Evolutionary conservation across 2,888 invertebrate species (phyloP), one percentile per base, ranked within the genome.

Genomic region (Dryobotodes eremita): DNA sequence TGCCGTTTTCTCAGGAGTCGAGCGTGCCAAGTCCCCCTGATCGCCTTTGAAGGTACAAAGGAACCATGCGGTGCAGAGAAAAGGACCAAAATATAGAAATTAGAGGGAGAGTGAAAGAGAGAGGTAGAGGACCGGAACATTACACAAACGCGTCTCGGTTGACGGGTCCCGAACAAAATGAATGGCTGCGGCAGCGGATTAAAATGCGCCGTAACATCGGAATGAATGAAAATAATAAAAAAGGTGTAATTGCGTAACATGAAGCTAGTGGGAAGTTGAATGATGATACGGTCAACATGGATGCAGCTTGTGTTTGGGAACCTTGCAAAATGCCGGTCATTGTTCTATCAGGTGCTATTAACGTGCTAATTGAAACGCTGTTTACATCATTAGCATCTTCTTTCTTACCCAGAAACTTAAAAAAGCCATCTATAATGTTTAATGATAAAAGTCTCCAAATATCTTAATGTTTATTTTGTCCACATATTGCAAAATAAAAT

Each of bases 111-210:
- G 81, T 23, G 91, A 95, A 77, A 77, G 92, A 85, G 93, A 94
- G 50, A 80, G 83, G 50, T n/a, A 77, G 83, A 89, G 86, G 91
- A 95, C 95, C 95, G 95, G 95, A 96, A 96, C 95, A 94, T 95
- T 95, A 94, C 94, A 94, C 95, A 95, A 95, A 94, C 93, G 91
- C 94, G 96, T 95, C 92, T 94, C 95, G 95, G 95, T 95, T 94
- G 96, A 96, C 95, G 95, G 95, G 95, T 77, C 93, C 95, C 95
- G 94, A 94, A 96, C 96, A 95, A 95, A 96, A 95, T 95, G 95
- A 95, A 95, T 95, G 95, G 94, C 91, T 92, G 93, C 69, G 88
- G 87, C 89, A 93, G 92, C 94, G 94, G 95, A 95, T 96, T 95
- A 95, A 95, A 96, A 95, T 93, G 93, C 94, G 93, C 93, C 93